Conservation (phyloP, 2,888 invertebrate genomes). For the Leptodirus hochenwartii region DNA sequence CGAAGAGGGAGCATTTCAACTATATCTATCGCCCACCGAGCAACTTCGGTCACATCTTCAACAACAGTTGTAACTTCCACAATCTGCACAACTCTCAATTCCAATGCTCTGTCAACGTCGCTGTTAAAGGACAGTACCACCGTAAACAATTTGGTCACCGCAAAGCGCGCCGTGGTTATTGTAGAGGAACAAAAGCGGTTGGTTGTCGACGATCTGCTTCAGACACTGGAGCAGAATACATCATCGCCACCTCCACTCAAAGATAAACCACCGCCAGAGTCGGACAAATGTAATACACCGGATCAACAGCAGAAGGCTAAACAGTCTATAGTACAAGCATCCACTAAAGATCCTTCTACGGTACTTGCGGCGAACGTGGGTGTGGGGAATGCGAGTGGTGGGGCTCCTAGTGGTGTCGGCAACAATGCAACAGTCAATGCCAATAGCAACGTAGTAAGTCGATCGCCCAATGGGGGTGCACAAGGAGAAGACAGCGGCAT, state of each 20-base stretch:
- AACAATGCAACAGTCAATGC: too few relatives aligned
- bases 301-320: constrained; percentile 21
- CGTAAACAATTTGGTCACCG: too few relatives aligned
- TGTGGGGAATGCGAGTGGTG: too few relatives aligned
- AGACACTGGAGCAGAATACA: constrained; percentile 15
- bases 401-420: too few relatives aligned
- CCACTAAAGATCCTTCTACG: too few relatives aligned
- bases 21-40: constrained; percentile 12
- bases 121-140: too few relatives aligned
- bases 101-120: too few relatives aligned
- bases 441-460: constrained; percentile 16
- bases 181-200: too few relatives aligned
- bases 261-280: constrained; percentile 22
- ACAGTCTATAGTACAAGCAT: too few relatives aligned
- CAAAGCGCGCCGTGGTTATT: too few relatives aligned
- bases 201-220: constrained; percentile 16
- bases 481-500: constrained; percentile 83
- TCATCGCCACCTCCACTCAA: constrained; percentile 17
- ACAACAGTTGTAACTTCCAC: constrained; percentile 21
- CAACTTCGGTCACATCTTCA: constrained; percentile 11
- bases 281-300: constrained; percentile 24
- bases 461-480: constrained; percentile 23
- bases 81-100: constrained; percentile 15
- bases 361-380: too few relatives aligned
- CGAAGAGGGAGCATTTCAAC: too few relatives aligned